Evolutionary conservation across 2,888 invertebrate genomes (phyloP).

Genomic region (Xylocampa areola): DNA sequence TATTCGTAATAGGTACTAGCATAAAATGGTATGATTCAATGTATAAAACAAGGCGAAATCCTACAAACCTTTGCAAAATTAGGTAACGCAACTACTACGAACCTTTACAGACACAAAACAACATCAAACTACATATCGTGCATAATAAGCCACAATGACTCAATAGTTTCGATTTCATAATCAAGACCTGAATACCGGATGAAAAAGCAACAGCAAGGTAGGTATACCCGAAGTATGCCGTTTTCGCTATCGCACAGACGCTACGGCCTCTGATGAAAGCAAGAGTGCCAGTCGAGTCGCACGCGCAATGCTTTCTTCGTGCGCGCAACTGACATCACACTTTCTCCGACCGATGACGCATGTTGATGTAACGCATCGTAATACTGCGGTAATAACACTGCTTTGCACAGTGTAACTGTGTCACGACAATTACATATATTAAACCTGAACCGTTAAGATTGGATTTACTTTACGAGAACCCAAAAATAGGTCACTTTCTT

Average conservation of each 20-base stretch:
- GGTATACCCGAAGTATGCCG: constrained; percentile 81
- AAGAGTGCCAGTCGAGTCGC: constrained; percentile 81
- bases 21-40: too few species aligned
- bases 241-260: constrained; percentile 88
- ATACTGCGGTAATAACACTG: constrained; percentile 70
- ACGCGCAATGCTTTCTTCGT: constrained; percentile 87
- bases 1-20: too few species aligned
- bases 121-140: constrained; percentile 64
- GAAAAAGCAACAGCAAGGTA: constrained; percentile 80
- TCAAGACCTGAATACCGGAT: constrained; percentile 84
- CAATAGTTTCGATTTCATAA: constrained; percentile 85
- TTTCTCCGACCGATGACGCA: constrained; percentile 84
- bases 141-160: constrained; percentile 75
- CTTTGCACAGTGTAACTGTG: constrained; percentile 45
- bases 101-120: constrained; percentile 37
- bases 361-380: constrained; percentile 80
- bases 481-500: too few species aligned
- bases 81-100: constrained; percentile 15
- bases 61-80: constrained; percentile 1
- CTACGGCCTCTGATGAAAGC: constrained; percentile 84
- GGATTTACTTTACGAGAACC: too few species aligned
- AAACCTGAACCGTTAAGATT: constrained; percentile 12
- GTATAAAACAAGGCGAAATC: background rate
- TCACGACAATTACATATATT: constrained; percentile 16
- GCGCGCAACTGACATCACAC: constrained; percentile 84